phyloP scores from a whole-genome alignment of 2,888 invertebrate species.

The Allacma fusca region DNA sequence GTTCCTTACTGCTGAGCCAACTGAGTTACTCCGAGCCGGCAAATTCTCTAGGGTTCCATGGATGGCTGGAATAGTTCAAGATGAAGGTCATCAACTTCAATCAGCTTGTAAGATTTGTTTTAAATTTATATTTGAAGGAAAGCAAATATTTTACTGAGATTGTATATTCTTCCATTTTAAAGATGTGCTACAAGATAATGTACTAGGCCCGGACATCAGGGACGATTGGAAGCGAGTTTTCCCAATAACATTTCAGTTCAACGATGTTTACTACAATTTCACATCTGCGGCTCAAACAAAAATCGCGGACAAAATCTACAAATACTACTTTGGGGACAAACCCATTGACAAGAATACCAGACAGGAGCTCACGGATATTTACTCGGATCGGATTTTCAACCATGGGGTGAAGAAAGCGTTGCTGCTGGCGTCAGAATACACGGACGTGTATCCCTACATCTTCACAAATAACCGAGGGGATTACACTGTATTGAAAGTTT shows the following conservation, averaged over 20 bases:
- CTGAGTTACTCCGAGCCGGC: neutral
- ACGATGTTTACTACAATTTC: conserved; percentile 3
- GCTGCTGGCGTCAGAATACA: conserved; percentile 62
- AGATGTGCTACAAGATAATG: conserved; percentile 47
- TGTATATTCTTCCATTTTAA: neutral
- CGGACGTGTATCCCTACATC: conserved; percentile 67
- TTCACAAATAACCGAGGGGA: conserved; percentile 62
- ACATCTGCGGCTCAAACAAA: neutral
- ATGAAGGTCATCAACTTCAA: conserved; percentile 65
- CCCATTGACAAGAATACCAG: conserved; percentile 34
- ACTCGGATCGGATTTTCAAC: conserved; percentile 67
- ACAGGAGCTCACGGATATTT: conserved; percentile 62
- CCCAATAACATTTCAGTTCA: conserved; percentile 19
- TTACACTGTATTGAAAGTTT: conserved; percentile 14
- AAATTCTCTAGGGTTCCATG: conserved; percentile 64
- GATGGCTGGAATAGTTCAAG: conserved; percentile 66
- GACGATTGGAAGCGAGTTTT: conserved; percentile 3
- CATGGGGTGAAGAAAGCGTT: conserved; percentile 66
- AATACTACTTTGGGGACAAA: conserved; percentile 54
- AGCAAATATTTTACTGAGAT: no score
- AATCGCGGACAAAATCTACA: conserved; percentile 37
- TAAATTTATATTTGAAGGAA: neutral
- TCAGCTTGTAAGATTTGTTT: conserved; percentile 14
- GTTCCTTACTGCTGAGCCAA: neutral
- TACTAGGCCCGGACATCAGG: neutral